Evolutionary conservation across 2,797 vertebrate genomes (phyloP).

Genomic region (Loris lydekkerianus): DNA sequence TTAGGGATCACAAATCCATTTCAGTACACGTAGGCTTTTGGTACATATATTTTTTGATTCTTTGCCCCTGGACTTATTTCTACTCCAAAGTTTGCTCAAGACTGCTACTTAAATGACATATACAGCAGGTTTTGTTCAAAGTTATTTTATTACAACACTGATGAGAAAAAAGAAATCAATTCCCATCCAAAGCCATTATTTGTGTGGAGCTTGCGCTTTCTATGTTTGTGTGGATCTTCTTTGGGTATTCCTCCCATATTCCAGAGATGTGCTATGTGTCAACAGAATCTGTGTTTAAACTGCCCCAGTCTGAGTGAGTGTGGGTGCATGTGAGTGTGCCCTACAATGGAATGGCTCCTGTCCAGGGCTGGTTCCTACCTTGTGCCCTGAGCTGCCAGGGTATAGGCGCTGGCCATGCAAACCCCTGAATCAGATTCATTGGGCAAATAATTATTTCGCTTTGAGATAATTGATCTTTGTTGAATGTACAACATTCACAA

Average conservation of each 20-base stretch:
- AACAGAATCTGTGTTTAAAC: not conserved
- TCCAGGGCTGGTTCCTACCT: not conserved
- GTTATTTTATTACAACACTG: not conserved
- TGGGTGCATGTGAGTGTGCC: not conserved
- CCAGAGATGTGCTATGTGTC: not conserved
- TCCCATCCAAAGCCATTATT: not conserved
- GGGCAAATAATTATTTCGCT: not conserved
- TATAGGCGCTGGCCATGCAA: not conserved
- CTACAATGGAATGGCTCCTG: not conserved
- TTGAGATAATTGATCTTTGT: not conserved
- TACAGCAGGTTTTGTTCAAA: not conserved
- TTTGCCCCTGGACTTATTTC: not conserved
- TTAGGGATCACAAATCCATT: not conserved
- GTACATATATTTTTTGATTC: not conserved
- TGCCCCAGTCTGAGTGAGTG: too few relatives aligned
- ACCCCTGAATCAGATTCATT: not conserved
- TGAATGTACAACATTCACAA: not conserved
- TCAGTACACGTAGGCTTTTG: not conserved
- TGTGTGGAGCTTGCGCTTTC: not conserved
- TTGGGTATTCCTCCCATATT: not conserved
- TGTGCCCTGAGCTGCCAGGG: not conserved
- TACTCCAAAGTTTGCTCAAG: not conserved
- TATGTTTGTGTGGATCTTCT: not conserved
- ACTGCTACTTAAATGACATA: not conserved
- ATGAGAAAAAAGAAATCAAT: not conserved